Evolutionary conservation across 2,888 invertebrate species (phyloP).

Genomic region (Luperina nickerlii): DNA sequence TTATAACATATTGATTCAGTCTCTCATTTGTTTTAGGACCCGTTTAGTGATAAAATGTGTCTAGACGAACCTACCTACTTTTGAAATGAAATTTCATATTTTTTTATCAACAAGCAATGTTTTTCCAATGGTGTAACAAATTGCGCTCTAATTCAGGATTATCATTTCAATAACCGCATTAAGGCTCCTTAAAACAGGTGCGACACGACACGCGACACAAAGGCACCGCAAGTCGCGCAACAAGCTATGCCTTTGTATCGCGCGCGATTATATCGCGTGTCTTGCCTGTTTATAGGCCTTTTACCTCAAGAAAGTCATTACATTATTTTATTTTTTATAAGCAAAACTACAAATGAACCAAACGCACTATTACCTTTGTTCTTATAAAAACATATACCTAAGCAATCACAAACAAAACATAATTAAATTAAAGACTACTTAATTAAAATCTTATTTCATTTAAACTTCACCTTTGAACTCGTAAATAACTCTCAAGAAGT

Average conservation of each 20-base stretch:
- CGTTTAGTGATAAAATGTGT: background rate
- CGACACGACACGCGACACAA: no score
- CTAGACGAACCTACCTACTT: background rate
- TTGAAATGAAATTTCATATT: background rate
- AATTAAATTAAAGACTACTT: slow-evolving; percentile 40
- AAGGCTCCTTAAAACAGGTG: background rate
- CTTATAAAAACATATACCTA: slow-evolving; percentile 12
- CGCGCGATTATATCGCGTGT: no score
- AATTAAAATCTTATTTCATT: slow-evolving; percentile 48
- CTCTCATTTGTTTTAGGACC: background rate
- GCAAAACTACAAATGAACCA: background rate
- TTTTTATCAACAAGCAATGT: background rate
- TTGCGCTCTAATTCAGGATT: background rate
- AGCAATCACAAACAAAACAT: slow-evolving; percentile 19
- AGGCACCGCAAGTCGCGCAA: no score
- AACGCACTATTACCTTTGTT: background rate
- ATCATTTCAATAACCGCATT: background rate
- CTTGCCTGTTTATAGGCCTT: no score
- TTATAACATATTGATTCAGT: background rate
- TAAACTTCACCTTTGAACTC: slow-evolving; percentile 49
- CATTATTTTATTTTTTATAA: background rate
- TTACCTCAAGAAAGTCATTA: background rate
- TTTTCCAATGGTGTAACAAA: background rate
- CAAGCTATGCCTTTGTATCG: no score
- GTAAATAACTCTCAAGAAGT: slow-evolving; percentile 46